phyloP scores from a whole-genome alignment of 2,113 vertebrate species.

The Bubo scandiacus region DNA sequence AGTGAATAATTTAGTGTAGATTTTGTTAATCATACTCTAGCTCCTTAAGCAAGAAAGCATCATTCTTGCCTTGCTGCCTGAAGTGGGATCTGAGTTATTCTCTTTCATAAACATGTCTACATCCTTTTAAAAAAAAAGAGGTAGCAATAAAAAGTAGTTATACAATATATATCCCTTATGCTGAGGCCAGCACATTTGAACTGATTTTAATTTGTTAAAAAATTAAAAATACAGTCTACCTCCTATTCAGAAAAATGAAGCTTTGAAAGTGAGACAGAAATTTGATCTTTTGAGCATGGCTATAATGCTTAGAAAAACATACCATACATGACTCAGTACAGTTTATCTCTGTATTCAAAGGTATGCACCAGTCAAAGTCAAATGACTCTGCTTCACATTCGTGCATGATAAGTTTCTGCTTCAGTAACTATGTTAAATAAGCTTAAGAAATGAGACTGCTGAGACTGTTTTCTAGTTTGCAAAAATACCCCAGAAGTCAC shows the following conservation, averaged over 20 bases:
- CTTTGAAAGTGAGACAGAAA: constrained; percentile 60
- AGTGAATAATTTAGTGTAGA: not conserved
- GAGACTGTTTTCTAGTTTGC: not conserved
- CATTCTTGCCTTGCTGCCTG: not conserved
- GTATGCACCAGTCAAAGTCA: not conserved
- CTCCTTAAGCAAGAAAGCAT: not conserved
- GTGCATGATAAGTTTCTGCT: constrained; percentile 13
- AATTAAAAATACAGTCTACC: constrained; percentile 32
- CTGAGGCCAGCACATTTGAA: not conserved
- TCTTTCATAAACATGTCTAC: not conserved
- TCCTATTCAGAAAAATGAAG: constrained; percentile 13
- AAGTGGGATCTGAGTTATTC: not conserved
- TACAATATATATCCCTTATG: not conserved
- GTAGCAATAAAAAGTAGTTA: not conserved
- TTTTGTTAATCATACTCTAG: not conserved
- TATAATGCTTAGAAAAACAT: constrained; percentile 56
- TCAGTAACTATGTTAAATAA: constrained; percentile 8
- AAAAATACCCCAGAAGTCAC: not conserved
- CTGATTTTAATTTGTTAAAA: constrained; percentile 40
- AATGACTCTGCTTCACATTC: constrained; percentile 16
- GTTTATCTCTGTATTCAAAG: constrained; percentile 37
- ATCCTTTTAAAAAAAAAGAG: not conserved
- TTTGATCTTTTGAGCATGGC: not conserved
- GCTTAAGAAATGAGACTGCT: not conserved
- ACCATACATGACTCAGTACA: constrained; percentile 12